Base-by-base conservation (phyloP, 2,113 vertebrate species). In the Carettochelys insculpta region DNA sequence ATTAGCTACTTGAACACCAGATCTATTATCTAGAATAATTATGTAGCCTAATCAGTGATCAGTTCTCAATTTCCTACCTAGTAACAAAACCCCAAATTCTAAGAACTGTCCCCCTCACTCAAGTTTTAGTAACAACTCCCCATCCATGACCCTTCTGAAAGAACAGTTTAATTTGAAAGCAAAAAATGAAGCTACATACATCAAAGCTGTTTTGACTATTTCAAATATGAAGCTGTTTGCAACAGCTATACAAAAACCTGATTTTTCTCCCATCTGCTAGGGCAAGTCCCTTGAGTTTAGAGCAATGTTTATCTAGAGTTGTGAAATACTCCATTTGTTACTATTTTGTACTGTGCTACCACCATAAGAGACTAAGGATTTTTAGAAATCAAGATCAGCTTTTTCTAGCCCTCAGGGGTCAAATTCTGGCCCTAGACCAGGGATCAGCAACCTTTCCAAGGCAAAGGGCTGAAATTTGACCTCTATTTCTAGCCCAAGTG, bases 251-350 rank as follows among this genome's bases (percentile, higher is more conserved):
- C 65, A 29, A 3, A 6, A 31, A 48, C 17, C 3, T 89, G 77
- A 11, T 78, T 94, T 94, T 94, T 92, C n/a, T n/a, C n/a, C 75
- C 94, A 92, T 95, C 93, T 84, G 88, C 85, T 87, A 81, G 79
- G 88, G 79, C 73, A 97, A 96, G 94, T 80, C 86, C 94, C 22
- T 34, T 3, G 24, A 51, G 34, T 20, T 17, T 92, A 95, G 93
- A 86, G 11, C 91, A 91, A 90, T 80, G 20, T 95, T 86, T 93
- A 84, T 4, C 61, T 86, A 45, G 45, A 95, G 89, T 83, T 87
- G 54, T 47, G 91, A 90, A 94, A 95, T 95, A 92, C 90, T 97
- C 94, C 81, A 88, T 91, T 88, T 96, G 86, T 38, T 75, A 58
- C 9, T 29, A 11, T 25, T 96, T 56, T 79, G 92, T 80, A 27